These are phyloP conservation scores for Hycleus cichorii DNA, from an alignment of 1,140 invertebrate genomes.

Conservation along the genomic window DNA sequence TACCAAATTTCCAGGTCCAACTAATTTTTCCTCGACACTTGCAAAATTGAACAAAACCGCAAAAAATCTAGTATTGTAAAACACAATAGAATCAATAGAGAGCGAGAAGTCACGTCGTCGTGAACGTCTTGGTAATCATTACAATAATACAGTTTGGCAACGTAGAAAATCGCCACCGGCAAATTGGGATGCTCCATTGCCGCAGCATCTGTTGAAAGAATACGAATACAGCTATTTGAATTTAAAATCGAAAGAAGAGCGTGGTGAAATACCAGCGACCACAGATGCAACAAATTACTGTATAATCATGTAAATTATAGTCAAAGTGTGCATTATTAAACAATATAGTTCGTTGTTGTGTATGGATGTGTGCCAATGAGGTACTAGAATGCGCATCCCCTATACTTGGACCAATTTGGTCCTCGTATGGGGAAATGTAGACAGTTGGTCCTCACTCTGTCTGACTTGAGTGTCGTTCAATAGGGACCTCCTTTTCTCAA, in stretches of 20 bases:
- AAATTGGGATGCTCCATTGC: conserved; percentile 72
- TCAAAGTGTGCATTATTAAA: conserved; percentile 1
- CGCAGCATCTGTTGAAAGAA: conserved; percentile 61
- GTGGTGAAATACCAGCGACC: conserved; percentile 41
- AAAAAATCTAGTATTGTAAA: too few species aligned
- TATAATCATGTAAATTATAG: conserved; percentile 18
- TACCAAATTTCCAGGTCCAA: too few species aligned
- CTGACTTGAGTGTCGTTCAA: too few species aligned
- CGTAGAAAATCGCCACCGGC: conserved; percentile 63
- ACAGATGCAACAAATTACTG: conserved; percentile 25
- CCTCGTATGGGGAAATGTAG: too few species aligned
- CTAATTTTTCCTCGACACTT: too few species aligned
- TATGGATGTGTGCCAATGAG: too few species aligned
- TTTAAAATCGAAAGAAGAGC: conserved; percentile 54
- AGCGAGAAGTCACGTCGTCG: conserved; percentile 61
- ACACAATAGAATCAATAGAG: too few species aligned
- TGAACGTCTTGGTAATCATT: conserved; percentile 56
- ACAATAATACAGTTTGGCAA: conserved; percentile 69
- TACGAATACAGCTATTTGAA: conserved; percentile 59
- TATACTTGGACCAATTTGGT: too few species aligned
- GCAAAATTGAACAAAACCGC: too few species aligned
- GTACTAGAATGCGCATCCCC: too few species aligned
- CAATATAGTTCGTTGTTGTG: not conserved
- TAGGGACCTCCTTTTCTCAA: too few species aligned
- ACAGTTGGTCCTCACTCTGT: too few species aligned